These are phyloP conservation scores for Drosophila rellima DNA, from an alignment of 2,888 invertebrate genomes.

Conservation along the genomic window DNA sequence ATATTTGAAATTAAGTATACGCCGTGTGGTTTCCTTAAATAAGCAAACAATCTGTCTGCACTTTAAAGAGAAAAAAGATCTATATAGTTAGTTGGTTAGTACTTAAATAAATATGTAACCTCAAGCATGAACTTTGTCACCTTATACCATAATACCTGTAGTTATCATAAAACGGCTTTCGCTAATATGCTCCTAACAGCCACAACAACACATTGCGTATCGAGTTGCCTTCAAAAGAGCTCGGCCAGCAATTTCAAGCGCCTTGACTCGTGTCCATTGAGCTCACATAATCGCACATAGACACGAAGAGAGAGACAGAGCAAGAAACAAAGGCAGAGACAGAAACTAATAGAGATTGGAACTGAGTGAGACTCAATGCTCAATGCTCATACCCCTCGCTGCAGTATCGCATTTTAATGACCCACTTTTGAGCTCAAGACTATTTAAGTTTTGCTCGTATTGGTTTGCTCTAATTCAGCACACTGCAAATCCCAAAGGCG, in stretches of 20 bases:
- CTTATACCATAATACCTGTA: slow-evolving; percentile 50
- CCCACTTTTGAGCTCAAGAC: slow-evolving; percentile 81
- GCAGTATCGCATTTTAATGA: slow-evolving; percentile 82
- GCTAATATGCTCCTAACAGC: slow-evolving; percentile 60
- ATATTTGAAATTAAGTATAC: slow-evolving; percentile 5
- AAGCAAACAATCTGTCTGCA: neutral
- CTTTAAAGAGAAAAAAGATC: slow-evolving; percentile 1
- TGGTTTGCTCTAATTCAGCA: slow-evolving; percentile 81
- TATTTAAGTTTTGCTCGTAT: slow-evolving; percentile 76
- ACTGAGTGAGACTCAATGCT: slow-evolving; percentile 10
- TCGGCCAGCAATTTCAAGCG: slow-evolving; percentile 65
- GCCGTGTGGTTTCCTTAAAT: neutral
- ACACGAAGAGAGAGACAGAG: neutral
- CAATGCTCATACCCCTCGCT: slow-evolving; percentile 13
- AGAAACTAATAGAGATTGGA: neutral
- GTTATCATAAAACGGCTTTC: slow-evolving; percentile 70
- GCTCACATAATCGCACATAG: slow-evolving; percentile 62
- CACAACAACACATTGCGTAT: slow-evolving; percentile 60
- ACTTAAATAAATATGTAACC: slow-evolving; percentile 36
- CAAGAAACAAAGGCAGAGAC: neutral
- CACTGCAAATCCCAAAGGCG: slow-evolving; percentile 67
- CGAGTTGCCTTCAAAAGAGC: slow-evolving; percentile 75
- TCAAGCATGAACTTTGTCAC: slow-evolving; percentile 68
- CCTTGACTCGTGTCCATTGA: slow-evolving; percentile 76
- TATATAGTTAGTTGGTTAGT: neutral